phyloP scores from a whole-genome alignment of 2,888 invertebrate species.

The Piscicola geometra region DNA sequence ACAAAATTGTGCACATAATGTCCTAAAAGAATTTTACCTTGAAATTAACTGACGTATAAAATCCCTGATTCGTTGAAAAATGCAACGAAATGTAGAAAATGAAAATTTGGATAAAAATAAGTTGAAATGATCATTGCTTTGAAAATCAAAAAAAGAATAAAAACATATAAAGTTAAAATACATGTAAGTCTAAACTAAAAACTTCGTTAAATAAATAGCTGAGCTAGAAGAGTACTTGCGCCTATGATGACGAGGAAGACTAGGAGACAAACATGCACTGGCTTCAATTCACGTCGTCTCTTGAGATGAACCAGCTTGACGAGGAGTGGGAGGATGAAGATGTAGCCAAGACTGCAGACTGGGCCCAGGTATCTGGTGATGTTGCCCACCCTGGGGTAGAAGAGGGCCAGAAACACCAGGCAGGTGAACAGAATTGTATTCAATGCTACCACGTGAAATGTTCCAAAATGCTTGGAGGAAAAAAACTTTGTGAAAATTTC shows the following conservation, averaged over 20 bases:
- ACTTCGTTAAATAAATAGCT: too few species aligned
- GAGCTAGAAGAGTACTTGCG: too few species aligned
- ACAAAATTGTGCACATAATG: too few species aligned
- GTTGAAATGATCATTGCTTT: too few species aligned
- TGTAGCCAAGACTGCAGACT: slow-evolving; percentile 76
- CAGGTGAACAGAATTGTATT: slow-evolving; percentile 66
- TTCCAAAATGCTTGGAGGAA: slow-evolving; percentile 48
- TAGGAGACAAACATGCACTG: slow-evolving; percentile 62
- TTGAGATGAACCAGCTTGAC: slow-evolving; percentile 69
- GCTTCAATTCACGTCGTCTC: slow-evolving; percentile 63
- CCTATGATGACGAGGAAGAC: slow-evolving; percentile 69
- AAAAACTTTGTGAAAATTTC: slow-evolving; percentile 61
- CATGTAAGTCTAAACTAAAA: too few species aligned
- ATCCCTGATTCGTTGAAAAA: too few species aligned
- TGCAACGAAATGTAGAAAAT: too few species aligned
- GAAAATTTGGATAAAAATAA: too few species aligned
- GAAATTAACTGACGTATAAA: too few species aligned
- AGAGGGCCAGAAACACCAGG: slow-evolving; percentile 76
- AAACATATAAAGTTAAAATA: too few species aligned
- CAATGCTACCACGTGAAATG: slow-evolving; percentile 61
- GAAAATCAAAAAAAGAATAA: too few species aligned
- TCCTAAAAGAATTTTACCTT: too few species aligned
- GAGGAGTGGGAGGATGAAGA: slow-evolving; percentile 78
- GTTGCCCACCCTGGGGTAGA: slow-evolving; percentile 77
- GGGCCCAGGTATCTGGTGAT: slow-evolving; percentile 84